phyloP scores from a whole-genome alignment of 2,113 vertebrate species.

The Helogale parvula region DNA sequence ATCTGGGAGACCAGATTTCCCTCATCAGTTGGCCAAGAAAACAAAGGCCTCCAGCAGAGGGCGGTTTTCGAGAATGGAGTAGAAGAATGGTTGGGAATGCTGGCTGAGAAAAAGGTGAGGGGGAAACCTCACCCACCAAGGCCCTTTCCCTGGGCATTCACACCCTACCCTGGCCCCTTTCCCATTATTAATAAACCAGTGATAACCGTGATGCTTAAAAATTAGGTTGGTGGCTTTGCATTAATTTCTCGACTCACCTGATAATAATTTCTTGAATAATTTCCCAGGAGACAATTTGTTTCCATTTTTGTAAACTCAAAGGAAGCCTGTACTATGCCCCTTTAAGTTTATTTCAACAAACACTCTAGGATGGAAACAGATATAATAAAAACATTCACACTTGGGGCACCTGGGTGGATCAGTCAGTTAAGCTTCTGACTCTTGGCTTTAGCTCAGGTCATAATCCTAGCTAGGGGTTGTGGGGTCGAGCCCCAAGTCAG shows the following conservation, averaged over 20 bases:
- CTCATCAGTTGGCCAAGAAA: background rate
- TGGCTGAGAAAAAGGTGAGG: background rate
- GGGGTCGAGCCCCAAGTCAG: too few relatives aligned
- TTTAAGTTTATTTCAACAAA: conserved; percentile 57
- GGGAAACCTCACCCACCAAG: background rate
- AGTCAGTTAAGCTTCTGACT: too few relatives aligned
- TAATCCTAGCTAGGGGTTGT: too few relatives aligned
- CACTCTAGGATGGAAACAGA: conserved; percentile 31
- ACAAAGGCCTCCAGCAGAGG: conserved; percentile 79
- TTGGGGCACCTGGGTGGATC: too few relatives aligned
- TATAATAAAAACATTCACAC: background rate
- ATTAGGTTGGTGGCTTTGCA: background rate
- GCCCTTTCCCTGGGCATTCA: background rate
- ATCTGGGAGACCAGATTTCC: conserved; percentile 8
- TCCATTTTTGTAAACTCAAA: conserved; percentile 38
- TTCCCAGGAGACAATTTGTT: background rate
- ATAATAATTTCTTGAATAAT: background rate
- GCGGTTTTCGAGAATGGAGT: conserved; percentile 59
- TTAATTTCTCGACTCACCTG: conserved; percentile 27
- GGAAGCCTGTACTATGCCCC: background rate
- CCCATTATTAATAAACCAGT: background rate
- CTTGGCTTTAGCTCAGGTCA: too few relatives aligned
- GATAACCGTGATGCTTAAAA: background rate
- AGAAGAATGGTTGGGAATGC: background rate
- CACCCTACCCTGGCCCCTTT: background rate